Evolutionary conservation across 2,113 vertebrate genomes (phyloP).

Genomic region (Pongo abelii): DNA sequence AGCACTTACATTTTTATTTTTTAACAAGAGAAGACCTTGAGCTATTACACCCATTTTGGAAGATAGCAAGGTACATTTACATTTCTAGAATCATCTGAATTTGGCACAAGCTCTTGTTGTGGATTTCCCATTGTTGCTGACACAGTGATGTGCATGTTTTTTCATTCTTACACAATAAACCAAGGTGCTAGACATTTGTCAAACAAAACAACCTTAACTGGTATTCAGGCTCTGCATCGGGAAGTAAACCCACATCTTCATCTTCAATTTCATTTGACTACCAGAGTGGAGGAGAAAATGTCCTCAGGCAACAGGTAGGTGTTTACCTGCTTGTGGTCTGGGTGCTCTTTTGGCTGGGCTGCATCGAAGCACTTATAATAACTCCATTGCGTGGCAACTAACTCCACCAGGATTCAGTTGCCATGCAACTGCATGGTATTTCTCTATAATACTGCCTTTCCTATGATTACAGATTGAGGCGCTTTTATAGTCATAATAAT

Average conservation of each 20-base stretch:
- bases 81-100: background rate
- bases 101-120: background rate
- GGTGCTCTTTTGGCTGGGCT: background rate
- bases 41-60: background rate
- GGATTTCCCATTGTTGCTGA: background rate
- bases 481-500: slow-evolving; percentile 80
- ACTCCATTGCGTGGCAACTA: slow-evolving; percentile 60
- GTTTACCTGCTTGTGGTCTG: slow-evolving; percentile 31
- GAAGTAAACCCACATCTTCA: background rate
- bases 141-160: background rate
- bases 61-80: background rate
- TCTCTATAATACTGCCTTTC: slow-evolving; percentile 72
- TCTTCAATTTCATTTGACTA: background rate
- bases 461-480: slow-evolving; percentile 73
- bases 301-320: slow-evolving; percentile 47
- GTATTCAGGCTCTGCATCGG: background rate
- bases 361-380: slow-evolving; percentile 1
- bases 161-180: background rate
- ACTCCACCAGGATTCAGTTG: slow-evolving; percentile 73
- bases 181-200: background rate
- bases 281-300: background rate
- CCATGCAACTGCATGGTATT: slow-evolving; percentile 75
- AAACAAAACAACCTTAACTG: background rate
- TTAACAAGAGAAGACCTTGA: background rate
- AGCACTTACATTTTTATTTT: background rate